phyloP scores from a whole-genome alignment of 1,140 invertebrate genomes.

The Potamilus streckersoni region DNA sequence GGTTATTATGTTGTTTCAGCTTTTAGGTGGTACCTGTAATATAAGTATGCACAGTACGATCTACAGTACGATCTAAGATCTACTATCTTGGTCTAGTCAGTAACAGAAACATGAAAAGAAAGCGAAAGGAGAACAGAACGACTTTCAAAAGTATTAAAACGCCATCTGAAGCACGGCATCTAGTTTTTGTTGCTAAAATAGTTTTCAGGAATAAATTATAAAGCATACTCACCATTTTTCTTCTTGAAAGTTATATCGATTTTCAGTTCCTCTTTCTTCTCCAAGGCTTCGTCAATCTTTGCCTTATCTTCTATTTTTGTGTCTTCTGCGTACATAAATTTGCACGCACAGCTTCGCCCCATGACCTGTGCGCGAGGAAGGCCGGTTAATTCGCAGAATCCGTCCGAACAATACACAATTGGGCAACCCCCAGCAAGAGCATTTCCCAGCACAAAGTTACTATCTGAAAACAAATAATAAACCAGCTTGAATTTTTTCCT shows the following conservation, averaged over 20 bases:
- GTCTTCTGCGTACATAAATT: slow-evolving; percentile 93
- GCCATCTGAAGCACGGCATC: too few relatives aligned
- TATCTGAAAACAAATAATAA: slow-evolving; percentile 80
- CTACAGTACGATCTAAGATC: too few relatives aligned
- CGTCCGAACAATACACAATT: slow-evolving; percentile 98
- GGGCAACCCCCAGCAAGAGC: slow-evolving; percentile 92
- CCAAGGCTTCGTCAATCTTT: slow-evolving; percentile 89
- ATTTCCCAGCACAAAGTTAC: slow-evolving; percentile 97
- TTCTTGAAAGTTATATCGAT: slow-evolving; percentile 95
- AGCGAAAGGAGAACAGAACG: too few relatives aligned
- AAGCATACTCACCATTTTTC: slow-evolving; percentile 83
- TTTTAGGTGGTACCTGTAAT: too few relatives aligned
- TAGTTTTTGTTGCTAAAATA: too few relatives aligned
- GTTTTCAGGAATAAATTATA: neutral
- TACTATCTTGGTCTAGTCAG: too few relatives aligned
- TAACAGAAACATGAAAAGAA: too few relatives aligned
- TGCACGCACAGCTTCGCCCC: slow-evolving; percentile 95
- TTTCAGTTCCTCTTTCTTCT: slow-evolving; percentile 91
- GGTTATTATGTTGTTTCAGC: too few relatives aligned
- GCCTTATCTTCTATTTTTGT: slow-evolving; percentile 88
- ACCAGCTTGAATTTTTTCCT: neutral
- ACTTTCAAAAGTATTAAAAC: too few relatives aligned
- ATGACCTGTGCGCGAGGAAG: slow-evolving; percentile 86
- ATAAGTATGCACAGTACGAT: too few relatives aligned
- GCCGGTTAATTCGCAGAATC: slow-evolving; percentile 96